Base-by-base conservation (phyloP, 1,140 invertebrate genomes). In the Drosophila kurseongensis region DNA sequence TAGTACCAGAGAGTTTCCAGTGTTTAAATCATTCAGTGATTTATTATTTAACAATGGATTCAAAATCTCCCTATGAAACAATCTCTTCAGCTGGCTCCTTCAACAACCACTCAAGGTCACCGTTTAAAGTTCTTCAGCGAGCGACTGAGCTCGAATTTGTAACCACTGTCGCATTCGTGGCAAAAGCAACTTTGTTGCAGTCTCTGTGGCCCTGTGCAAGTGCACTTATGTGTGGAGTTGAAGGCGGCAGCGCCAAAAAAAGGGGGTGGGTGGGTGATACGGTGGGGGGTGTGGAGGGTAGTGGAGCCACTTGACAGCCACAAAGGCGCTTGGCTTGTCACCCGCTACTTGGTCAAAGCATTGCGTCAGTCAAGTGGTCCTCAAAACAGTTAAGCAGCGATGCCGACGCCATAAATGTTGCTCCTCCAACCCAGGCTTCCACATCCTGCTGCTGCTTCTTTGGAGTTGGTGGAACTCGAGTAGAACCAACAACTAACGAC, bases 261-360 rank as follows among this genome's bases (percentile, higher is more conserved):
- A 42, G 45, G 29, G 6, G 29, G 29, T 27, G n/a, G 14, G 6
- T 23, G 16, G 23, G 16, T 9, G 23, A 35, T 44, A 52, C 14
- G 23, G 18, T 18, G 18, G 18, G 23, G 23, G 23, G 23, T 2
- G 23, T 4, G 23, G 23, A 23, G 32, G 42, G 65, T 36, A 29
- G 51, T 55, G 77, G 40, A 56, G 41, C 71, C 75, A 83, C 83
- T 88, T 83, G 83, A 80, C 84, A 80, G 83, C 84, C 83, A 86
- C 84, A 86, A 86, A 86, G 65, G 79, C 83, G 83, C 72, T 81
- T 76, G 84, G 84, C 79, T 86, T 86, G 83, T 86, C 83, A 83
- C 84, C 75, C 79, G 79, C 62, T 62, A 80, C 83, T 89, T 88
- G 84, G 84, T 86, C 83, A 86, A 86, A 85, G 83, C 83, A 72